phyloP scores from a whole-genome alignment of 1,140 invertebrate genomes.

The Lepidurus packardi region DNA sequence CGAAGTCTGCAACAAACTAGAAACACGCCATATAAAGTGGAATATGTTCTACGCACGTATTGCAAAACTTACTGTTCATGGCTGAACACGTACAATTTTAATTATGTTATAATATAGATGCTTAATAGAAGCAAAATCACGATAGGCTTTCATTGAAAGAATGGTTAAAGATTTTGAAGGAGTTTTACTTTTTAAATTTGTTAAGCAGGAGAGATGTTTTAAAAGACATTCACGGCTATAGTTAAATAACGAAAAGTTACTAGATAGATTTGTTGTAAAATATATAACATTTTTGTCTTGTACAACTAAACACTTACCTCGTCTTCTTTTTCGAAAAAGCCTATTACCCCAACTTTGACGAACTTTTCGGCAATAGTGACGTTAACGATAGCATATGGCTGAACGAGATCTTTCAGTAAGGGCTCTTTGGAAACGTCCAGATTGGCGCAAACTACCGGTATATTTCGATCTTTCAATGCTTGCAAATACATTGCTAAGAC shows the following conservation, averaged over 20 bases:
- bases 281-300: neutral
- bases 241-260: no score
- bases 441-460: constrained; percentile 31
- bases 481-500: constrained; percentile 25
- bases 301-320: constrained; percentile 24
- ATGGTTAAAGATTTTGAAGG: no score
- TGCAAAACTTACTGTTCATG: no score
- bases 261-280: neutral
- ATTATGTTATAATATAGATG: no score
- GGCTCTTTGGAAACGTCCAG: constrained; percentile 25
- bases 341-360: constrained; percentile 24
- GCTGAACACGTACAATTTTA: no score
- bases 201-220: no score
- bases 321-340: constrained; percentile 25
- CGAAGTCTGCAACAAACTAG: constrained; percentile 27
- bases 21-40: neutral
- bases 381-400: neutral
- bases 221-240: no score
- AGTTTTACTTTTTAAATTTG: no score
- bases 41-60: neutral
- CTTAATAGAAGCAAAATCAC: no score
- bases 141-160: no score
- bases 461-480: constrained; percentile 2
- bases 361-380: neutral
- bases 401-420: constrained; percentile 18